Evolutionary conservation across 2,113 vertebrate genomes (phyloP), one percentile per base, ranked within the genome.

Genomic region (Danionella cerebrum): DNA sequence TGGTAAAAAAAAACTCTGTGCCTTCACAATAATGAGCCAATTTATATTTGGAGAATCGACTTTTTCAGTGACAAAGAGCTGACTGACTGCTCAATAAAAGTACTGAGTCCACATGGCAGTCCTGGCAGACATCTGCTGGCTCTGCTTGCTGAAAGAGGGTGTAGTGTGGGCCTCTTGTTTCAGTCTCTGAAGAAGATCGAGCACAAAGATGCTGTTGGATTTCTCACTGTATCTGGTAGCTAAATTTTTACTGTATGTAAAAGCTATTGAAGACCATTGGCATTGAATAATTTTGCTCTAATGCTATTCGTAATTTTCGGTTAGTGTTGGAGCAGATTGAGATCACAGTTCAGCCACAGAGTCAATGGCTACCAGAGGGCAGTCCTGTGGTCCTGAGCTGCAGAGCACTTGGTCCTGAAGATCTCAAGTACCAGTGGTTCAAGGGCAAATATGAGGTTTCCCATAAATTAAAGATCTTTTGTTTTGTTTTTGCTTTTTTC

Each of bases 391-490:
- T 84, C 6, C 69, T 94, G 73, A 81, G 67, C 68, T 94, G 92
- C 79, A 76, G 65, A 42, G 90, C 87, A 0, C 45, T 55, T 0
- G 90, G 91, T 11, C 87, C 87, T 0, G 76, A 80, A 0, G 87
- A 85, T 4, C 84, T 94, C 0, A 0, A 0, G 1, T 93, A 92
- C 80, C 92, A 92, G 79, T 93, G 92, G 91, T 93, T 94, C 84
- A 87, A 77, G 9, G 87, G 88, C 59, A 90, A 84, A 76, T 76
- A 62, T 9, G 89, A 92, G 90, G 92, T 93, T 51, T 75, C 75
- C 5, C 5, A 9, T 41, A 16, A 5, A 21, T 12, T 36, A 14
- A 10, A 38, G n/a, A n/a, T n/a, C n/a, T n/a, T n/a, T n/a, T n/a
- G n/a, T n/a, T n/a, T n/a, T n/a, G n/a, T n/a, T n/a, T n/a, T n/a